Base-by-base conservation (phyloP, 2,888 invertebrate species). In the Eulithis prunata region DNA sequence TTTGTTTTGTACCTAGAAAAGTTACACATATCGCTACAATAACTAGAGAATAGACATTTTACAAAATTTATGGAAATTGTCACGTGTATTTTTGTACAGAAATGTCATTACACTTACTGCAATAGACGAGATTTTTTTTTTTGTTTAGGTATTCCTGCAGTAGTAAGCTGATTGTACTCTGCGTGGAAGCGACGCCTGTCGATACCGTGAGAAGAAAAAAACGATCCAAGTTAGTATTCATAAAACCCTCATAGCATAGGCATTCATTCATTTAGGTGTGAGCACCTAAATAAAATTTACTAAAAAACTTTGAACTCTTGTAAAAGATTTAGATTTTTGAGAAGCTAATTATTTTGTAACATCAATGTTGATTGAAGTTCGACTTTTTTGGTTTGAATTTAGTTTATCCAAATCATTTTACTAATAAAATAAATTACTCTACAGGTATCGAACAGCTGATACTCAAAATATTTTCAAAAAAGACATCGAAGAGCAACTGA, bases 91-190 rank as follows among this genome's bases (percentile, higher is more conserved):
- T 21, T 21, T 1, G 21, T 21, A 21, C 21, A 21, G 21, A 21
- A 21, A 21, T 21, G 21, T 21, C 21, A 21, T 21, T 21, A 21
- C 21, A 21, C 21, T n/a, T n/a, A n/a, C n/a, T n/a, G n/a, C n/a
- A n/a, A n/a, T n/a, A n/a, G n/a, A n/a, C n/a, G n/a, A n/a, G n/a
- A n/a, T n/a, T n/a, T n/a, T n/a, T n/a, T n/a, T n/a, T 57, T 13
- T 62, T 69, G 65, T 75, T 71, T 79, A 95, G 96, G 72, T 96
- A 95, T 83, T 95, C 97, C 54, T 99, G 99, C 93, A 97, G 97
- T 91, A 97, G 97, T 87, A 95, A 95, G 84, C 95, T 98, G 82
- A 96, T 98, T 80, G 95, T 99, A 66, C 94, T 99, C 52, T 99
- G 99, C 89, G 96, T 99, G 76, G 98, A 99, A 93, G 97, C 96